Evolutionary conservation across 2,888 invertebrate species (phyloP), one percentile per base, ranked within the genome.

Genomic region (Hymenopus coronatus): DNA sequence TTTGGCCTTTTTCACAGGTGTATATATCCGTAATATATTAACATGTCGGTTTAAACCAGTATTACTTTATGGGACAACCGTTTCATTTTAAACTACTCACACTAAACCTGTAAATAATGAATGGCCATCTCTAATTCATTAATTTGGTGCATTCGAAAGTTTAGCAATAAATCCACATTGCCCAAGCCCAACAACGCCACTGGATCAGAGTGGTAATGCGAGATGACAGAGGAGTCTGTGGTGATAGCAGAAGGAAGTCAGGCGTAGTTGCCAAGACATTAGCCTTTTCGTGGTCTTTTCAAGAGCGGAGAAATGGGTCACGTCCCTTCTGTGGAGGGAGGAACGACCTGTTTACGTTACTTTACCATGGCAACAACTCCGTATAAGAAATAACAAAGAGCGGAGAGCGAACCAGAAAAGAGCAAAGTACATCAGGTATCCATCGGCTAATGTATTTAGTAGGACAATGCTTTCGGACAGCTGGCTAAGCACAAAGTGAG

Each of bases 251-350:
- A 54, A 28, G 85, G 85, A 28, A 46, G 46, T n/a, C 40, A 40
- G 27, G 27, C n/a, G 15, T 40, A 46, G 46, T 46, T 85, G 82
- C 82, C 87, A 87, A 87, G 81, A 82, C 87, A 82, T 87, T 87
- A 87, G 87, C 70, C 87, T 87, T 87, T 87, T 87, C 87, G 40
- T 82, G 87, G 87, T 82, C 85, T 54, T 46, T 85, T 46, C 46
- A 85, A 85, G 85, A n/a, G 85, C 27, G 54, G 54, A 70, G 30
- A 86, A 86, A 86, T 86, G 86, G 86, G 54, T 86, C 86, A 86
- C 86, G 28, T 28, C 27, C 54, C 28, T 83, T 83, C 28, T 8
- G 54, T 70, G 54, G 54, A 70, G 54, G 54, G 54, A 84, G 40
- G 84, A 40, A 28, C 46, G 20, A 54, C 86, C 30, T 86, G 40